Evolutionary conservation across 2,797 vertebrate genomes (phyloP).

Genomic region (Scomberomorus guttatus): DNA sequence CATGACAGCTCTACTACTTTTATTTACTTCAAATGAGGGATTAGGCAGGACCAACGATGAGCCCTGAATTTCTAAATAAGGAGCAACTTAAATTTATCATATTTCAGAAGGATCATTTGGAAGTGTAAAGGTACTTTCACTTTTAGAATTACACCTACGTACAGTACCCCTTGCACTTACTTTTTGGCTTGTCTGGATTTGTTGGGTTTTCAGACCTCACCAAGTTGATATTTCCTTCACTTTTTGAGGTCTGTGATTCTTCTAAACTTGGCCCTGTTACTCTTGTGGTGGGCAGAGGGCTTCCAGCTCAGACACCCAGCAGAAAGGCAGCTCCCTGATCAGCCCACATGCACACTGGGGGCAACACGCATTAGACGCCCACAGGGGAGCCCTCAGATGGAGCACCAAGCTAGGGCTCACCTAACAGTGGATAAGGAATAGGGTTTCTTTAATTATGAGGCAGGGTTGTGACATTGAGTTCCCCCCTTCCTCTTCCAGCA

Average conservation of each 20-base stretch:
- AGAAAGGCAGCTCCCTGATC: constrained; percentile 75
- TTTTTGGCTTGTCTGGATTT: constrained; percentile 62
- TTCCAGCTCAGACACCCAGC: constrained; percentile 69
- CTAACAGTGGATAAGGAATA: constrained; percentile 85
- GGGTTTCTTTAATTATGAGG: constrained; percentile 86
- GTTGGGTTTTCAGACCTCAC: constrained; percentile 54
- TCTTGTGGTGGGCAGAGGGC: constrained; percentile 72
- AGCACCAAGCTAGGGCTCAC: constrained; percentile 76
- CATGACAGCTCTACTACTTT: constrained; percentile 88
- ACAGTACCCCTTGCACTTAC: constrained; percentile 40
- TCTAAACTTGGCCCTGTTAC: constrained; percentile 60
- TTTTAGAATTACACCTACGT: constrained; percentile 63
- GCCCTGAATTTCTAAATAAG: constrained; percentile 77
- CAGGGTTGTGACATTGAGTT: constrained; percentile 82
- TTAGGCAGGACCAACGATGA: constrained; percentile 79
- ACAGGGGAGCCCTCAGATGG: constrained; percentile 76
- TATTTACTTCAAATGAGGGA: constrained; percentile 89
- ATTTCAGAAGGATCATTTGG: constrained; percentile 60
- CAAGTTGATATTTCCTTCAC: constrained; percentile 65
- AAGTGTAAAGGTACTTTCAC: constrained; percentile 55
- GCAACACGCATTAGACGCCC: constrained; percentile 79
- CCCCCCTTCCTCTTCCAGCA: constrained; percentile 76
- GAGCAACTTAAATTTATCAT: constrained; percentile 73
- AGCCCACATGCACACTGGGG: constrained; percentile 77
- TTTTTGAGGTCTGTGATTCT: constrained; percentile 61